Evolutionary conservation across 2,888 invertebrate species (phyloP).

Genomic region (Cryptosula pallasiana): DNA sequence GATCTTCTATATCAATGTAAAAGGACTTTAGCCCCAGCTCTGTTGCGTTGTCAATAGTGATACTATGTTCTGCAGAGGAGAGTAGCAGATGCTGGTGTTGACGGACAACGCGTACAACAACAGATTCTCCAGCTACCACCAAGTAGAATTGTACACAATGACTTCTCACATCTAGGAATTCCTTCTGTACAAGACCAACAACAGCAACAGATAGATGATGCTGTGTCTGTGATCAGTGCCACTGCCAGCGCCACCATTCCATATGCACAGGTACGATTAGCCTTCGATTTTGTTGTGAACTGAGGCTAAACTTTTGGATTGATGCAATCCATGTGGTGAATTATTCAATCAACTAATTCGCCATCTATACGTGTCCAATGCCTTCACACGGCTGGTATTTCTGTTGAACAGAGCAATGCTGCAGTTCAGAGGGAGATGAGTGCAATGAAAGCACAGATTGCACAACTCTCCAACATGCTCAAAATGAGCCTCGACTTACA

Average conservation of each 20-base stretch:
- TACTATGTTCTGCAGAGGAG: slow-evolving; percentile 33
- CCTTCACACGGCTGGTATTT: too few relatives aligned
- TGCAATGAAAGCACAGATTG: slow-evolving; percentile 42
- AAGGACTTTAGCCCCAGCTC: too few relatives aligned
- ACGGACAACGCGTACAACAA: slow-evolving; percentile 42
- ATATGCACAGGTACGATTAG: slow-evolving; percentile 41
- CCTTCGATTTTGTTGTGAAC: too few relatives aligned
- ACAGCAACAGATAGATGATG: slow-evolving; percentile 35
- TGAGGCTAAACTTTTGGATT: too few relatives aligned
- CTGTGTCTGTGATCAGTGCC: slow-evolving; percentile 46
- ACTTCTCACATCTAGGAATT: slow-evolving; percentile 47
- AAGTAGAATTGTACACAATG: slow-evolving; percentile 38
- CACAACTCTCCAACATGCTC: slow-evolving; percentile 49
- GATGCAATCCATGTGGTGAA: too few relatives aligned
- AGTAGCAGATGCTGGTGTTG: slow-evolving; percentile 33
- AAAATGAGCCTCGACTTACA: slow-evolving; percentile 48
- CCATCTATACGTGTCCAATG: too few relatives aligned
- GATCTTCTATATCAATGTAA: too few relatives aligned
- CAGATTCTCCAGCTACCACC: slow-evolving; percentile 40
- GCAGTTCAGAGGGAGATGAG: slow-evolving; percentile 41
- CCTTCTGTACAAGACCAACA: slow-evolving; percentile 26
- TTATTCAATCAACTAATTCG: too few relatives aligned
- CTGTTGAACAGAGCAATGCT: slow-evolving; percentile 42
- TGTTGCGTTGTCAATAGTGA: too few relatives aligned
- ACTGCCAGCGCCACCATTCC: slow-evolving; percentile 46